Evolutionary conservation across 2,888 invertebrate genomes (phyloP), one percentile per base, ranked within the genome.

Genomic region (Spilarctia lutea): DNA sequence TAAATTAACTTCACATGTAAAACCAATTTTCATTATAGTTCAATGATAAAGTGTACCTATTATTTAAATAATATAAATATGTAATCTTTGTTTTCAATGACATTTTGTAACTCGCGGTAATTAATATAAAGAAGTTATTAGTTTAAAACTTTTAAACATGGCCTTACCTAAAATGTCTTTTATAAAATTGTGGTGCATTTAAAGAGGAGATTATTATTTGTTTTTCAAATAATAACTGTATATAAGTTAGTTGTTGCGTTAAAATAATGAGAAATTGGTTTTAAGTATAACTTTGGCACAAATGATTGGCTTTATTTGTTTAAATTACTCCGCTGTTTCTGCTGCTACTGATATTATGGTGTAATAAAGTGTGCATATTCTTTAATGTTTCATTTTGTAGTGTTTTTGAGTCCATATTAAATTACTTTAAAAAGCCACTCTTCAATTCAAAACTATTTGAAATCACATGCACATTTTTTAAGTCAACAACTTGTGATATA

Each of bases 311-410:
- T 42, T 72, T 30, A 33, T 52, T 30, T 63, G 4, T 63, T 30
- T 2, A 27, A 42, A 70, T 70, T 24, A 24, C 42, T 42, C 30
- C 63, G 13, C 33, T 63, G 30, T 42, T 30, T n/a, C 39, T 39
- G 63, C 39, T 39, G 71, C 63, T 63, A 63, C 27, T 71, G 33
- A 45, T 42, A 63, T 70, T 42, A 27, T 71, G 27, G 65, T 48
- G n/a, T 71, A 65, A 71, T 71, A 74, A 74, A 65, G 48, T 52
- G 56, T 72, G 24, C 48, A 65, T 52, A 30, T 74, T 39, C 27
- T 6, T 60, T 35, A 48, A 60, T 75, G 65, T 65, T 71, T 71
- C 65, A 71, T 71, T 71, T 45, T 56, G 65, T 63, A 71, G 60
- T 63, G 39, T 63, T 72, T 71, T 72, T 68, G 68, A 42, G 30